These are phyloP conservation scores for Tragelaphus buxtoni DNA, from an alignment of 2,113 vertebrate species.

Conservation along the genomic window DNA sequence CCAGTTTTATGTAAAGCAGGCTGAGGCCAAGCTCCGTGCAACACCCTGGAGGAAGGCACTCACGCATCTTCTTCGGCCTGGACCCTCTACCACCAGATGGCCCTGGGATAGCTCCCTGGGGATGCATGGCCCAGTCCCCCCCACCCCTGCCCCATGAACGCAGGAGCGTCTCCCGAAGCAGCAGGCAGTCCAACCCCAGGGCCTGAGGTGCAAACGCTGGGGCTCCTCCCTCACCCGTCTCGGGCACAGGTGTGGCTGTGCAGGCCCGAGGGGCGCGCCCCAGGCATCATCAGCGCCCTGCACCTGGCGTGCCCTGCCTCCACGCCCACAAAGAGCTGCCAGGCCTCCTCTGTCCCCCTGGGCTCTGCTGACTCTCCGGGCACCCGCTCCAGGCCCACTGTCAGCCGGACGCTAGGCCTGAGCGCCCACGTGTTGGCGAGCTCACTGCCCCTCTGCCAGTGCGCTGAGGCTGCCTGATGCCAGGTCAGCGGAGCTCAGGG, in stretches of 20 bases:
- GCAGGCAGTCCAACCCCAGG: not conserved
- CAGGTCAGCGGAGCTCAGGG: not conserved
- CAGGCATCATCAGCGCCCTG: accelerated
- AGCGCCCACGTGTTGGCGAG: accelerated
- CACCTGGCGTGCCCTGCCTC: accelerated
- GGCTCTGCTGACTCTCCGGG: not conserved
- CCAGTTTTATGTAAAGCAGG: accelerated
- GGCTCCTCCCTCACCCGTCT: not conserved
- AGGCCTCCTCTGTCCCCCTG: not conserved
- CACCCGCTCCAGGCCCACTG: not conserved
- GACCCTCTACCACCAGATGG: not conserved
- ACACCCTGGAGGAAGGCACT: too few relatives aligned
- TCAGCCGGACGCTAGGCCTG: not conserved
- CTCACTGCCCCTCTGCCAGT: not conserved
- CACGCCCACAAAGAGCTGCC: not conserved
- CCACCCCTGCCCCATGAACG: too few relatives aligned
- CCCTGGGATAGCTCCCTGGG: not conserved
- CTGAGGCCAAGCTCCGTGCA: accelerated
- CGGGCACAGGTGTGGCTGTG: accelerated
- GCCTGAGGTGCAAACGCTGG: not conserved
- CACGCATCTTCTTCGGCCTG: accelerated
- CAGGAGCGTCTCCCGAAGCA: not conserved
- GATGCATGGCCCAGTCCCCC: not conserved
- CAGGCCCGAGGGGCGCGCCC: not conserved
- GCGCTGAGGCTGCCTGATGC: accelerated